Evolutionary conservation across 2,888 invertebrate species (phyloP), one percentile per base, ranked within the genome.

Genomic region (Willowsia nigromaculata): DNA sequence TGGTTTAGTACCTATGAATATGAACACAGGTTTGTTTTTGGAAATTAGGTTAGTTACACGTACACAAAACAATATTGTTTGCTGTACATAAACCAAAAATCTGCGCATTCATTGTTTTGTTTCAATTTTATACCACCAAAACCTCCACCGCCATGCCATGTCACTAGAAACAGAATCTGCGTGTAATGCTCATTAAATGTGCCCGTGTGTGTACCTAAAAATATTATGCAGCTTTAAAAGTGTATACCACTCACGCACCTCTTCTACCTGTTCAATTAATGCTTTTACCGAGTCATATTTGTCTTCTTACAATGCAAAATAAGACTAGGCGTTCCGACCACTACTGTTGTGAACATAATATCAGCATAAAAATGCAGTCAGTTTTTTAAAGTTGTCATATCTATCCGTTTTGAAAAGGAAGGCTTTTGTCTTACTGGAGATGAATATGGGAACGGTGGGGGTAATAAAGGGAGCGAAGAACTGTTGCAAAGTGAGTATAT

Each of bases 391-490:
- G 6, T 65, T 62, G 50, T 50, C 50, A 40, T 68, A 40, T 76
- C 30, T 18, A 15, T 53, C 4, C 22, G 25, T 18, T 9, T 62
- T 22, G 25, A n/a, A 40, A 7, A 43, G 33, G 22, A 43, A 74
- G 74, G 11, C 30, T 74, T 37, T 74, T 74, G 40, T 71, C 37
- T 50, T 30, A 62, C 62, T 82, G 65, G 82, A 47, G 47, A 65
- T 25, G 18, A 65, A 9, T 47, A 83, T 74, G 74, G 22, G 56
- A 25, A 53, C 85, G 65, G 4, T 53, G 71, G 53, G n/a, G 53
- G 59, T 15, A 59, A 62, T 65, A 65, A 85, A 74, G 76, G 56
- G 84, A 84, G 84, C 84, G 85, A 71, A 74, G 59, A 53, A 65
- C 27, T 62, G 25, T 65, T 13, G 22, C 3, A 9, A 62, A 62